A percentile compares a stretch with the other conserved stretches of the same genome.
Conservation (phyloP, 2,113 vertebrate species). For the Platichthys flesus region DNA sequence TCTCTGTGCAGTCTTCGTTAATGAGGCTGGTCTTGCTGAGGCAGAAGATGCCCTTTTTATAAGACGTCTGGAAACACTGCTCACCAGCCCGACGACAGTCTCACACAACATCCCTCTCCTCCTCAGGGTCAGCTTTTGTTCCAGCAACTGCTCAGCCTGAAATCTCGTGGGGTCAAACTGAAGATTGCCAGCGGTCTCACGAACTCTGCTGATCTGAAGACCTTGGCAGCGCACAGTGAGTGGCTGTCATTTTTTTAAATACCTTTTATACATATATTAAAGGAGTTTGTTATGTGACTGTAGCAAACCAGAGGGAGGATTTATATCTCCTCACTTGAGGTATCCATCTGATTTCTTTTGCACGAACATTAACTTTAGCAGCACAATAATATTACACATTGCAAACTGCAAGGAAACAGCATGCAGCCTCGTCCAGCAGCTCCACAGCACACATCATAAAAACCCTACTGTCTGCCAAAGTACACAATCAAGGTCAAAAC, state of each 20-base stretch:
- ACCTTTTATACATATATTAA: not conserved
- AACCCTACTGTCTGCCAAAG: conserved; percentile 17
- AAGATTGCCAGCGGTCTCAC: conserved; percentile 77
- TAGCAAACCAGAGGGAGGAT: conserved; percentile 1
- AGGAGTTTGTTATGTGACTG: conserved; percentile 30
- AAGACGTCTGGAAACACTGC: not conserved
- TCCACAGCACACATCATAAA: conserved; percentile 3
- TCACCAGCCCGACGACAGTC: conserved; percentile 10
- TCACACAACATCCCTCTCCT: conserved; percentile 38
- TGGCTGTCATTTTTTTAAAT: conserved; percentile 26
- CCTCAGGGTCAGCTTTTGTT: conserved; percentile 79
- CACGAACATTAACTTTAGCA: not conserved
- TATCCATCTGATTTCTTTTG: not conserved
- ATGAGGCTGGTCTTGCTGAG: conserved; percentile 42
- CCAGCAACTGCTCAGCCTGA: conserved; percentile 74
- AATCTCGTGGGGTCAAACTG: conserved; percentile 75
- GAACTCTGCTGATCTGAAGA: conserved; percentile 73
- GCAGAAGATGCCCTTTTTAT: conserved; percentile 29
- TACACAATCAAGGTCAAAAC: conserved; percentile 52
- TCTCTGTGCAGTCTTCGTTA: conserved; percentile 31
- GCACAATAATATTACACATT: not conserved
- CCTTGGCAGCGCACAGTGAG: conserved; percentile 72
- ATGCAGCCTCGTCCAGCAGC: conserved; percentile 24
- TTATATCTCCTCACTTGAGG: not conserved
- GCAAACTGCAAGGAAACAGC: conserved; percentile 26